Evolutionary conservation across 2,113 vertebrate species (phyloP).

Genomic region (Scortum barcoo): DNA sequence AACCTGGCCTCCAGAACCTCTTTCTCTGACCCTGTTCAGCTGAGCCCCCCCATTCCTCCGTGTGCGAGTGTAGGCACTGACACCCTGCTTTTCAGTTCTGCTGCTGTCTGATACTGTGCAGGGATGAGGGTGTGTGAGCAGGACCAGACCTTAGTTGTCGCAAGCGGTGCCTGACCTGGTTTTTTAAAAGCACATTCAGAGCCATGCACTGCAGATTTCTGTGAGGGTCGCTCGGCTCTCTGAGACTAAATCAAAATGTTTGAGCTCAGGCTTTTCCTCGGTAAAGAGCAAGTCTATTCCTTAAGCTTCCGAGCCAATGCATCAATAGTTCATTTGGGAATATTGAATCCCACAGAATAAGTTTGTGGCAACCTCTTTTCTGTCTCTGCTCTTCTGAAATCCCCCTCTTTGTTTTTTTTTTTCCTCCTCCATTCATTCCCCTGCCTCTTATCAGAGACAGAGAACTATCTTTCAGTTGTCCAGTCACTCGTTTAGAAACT

Average conservation of each 20-base stretch:
- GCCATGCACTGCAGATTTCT: conserved; percentile 53
- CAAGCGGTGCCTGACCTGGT: conserved; percentile 69
- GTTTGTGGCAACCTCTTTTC: conserved; percentile 55
- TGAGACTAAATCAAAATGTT: conserved; percentile 69
- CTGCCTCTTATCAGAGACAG: conserved; percentile 52
- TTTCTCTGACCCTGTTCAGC: conserved; percentile 69
- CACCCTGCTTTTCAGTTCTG: conserved; percentile 57
- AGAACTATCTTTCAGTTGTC: conserved; percentile 63
- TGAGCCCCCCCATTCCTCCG: conserved; percentile 44
- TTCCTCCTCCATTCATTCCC: conserved; percentile 16
- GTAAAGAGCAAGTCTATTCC: conserved; percentile 50
- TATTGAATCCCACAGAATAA: conserved; percentile 53
- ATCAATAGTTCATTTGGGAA: conserved; percentile 67
- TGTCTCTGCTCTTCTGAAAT: conserved; percentile 40
- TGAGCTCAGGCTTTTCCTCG: conserved; percentile 55
- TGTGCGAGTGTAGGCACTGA: conserved; percentile 27
- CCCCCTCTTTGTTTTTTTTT: conserved; percentile 30
- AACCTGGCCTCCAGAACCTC: conserved; percentile 69
- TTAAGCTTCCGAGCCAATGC: conserved; percentile 55
- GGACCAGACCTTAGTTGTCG: conserved; percentile 74
- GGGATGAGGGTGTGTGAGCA: conserved; percentile 62
- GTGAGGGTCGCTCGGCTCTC: conserved; percentile 38
- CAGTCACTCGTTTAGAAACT: conserved; percentile 68
- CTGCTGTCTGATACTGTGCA: conserved; percentile 73
- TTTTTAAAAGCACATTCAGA: conserved; percentile 54